A percentile compares a stretch with the other conserved stretches of the same genome.
Evolutionary conservation across 2,113 vertebrate species (phyloP).

Genomic region (Picathartes gymnocephalus): DNA sequence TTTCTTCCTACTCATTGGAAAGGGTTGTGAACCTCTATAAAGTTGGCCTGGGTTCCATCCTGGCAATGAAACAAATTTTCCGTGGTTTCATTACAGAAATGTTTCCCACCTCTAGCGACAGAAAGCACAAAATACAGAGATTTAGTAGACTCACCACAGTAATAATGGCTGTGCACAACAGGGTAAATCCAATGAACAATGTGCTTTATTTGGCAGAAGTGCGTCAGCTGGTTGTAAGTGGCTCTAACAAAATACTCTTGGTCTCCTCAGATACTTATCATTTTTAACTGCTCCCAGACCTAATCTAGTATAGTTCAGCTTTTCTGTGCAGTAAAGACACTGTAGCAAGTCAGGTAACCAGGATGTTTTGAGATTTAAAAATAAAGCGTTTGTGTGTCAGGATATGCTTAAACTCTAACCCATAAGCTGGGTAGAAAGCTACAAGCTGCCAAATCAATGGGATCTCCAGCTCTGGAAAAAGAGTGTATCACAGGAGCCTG

Average conservation of each 20-base stretch:
- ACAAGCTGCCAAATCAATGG: background rate
- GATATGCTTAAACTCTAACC: background rate
- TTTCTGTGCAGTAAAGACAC: background rate
- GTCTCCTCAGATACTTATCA: background rate
- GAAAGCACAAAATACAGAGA: conserved; percentile 44
- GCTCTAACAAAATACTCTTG: background rate
- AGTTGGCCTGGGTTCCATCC: conserved; percentile 33
- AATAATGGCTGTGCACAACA: conserved; percentile 50
- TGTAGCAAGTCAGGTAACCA: background rate
- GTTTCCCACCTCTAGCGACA: conserved; percentile 56
- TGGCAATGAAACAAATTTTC: conserved; percentile 57
- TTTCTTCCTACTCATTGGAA: conserved; percentile 1
- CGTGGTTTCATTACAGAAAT: conserved; percentile 61
- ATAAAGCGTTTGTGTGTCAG: background rate
- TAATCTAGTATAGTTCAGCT: background rate
- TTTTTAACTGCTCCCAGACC: conserved; percentile 5
- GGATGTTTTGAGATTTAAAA: background rate
- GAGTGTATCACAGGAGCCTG: background rate
- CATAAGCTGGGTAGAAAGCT: background rate
- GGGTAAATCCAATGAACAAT: conserved; percentile 45
- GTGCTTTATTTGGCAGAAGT: conserved; percentile 49
- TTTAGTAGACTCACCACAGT: conserved; percentile 61
- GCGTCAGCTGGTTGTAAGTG: conserved; percentile 23
- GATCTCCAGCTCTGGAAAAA: background rate
- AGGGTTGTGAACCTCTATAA: conserved; percentile 25